Evolutionary conservation across 2,113 vertebrate genomes (phyloP), one percentile per base, ranked within the genome.

Genomic region (Oceanodroma tethys): DNA sequence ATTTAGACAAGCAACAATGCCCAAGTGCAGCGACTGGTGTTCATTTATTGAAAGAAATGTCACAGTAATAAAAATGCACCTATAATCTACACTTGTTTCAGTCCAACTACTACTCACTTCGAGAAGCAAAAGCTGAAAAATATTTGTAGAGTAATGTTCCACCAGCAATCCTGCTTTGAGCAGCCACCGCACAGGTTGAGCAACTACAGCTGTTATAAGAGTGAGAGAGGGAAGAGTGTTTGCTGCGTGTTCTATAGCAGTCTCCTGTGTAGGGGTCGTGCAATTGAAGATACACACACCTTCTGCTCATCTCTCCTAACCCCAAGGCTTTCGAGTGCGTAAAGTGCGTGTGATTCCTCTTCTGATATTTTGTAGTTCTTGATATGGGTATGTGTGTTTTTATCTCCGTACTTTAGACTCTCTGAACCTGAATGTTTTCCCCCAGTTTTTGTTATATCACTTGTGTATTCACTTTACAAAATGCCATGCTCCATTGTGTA

Each of bases 381-480:
- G 71, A 91, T 53, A 30, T 16, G 7, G 58, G 21, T 53, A 34
- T 29, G 22, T 74, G 56, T 48, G 65, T 6, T 60, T 93, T 88
- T 90, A 76, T 90, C 59, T 83, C 67, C 0, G 0, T 38, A 55
- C 47, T 75, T 70, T 23, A 78, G 42, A 58, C 27, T 38, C 50
- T 48, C 63, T 73, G 91, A 93, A 95, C 68, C 29, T 67, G 50
- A 91, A 88, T n/a, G 16, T 67, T 60, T 91, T 59, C 47, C 29
- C 32, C 27, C 58, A 72, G 47, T 48, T 82, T 88, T 74, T 79
- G 29, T 86, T 74, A 38, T 11, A 67, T 42, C 55, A 29, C 52
- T 78, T 89, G n/a, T 36, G 47, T 53, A 75, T 74, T 94, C 63
- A n/a, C 86, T 89, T 94, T 50, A 74, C 25, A 91, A 81, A 95